Base-by-base conservation (phyloP, 2,113 vertebrate genomes). In the Phalacrocorax pelagicus region DNA sequence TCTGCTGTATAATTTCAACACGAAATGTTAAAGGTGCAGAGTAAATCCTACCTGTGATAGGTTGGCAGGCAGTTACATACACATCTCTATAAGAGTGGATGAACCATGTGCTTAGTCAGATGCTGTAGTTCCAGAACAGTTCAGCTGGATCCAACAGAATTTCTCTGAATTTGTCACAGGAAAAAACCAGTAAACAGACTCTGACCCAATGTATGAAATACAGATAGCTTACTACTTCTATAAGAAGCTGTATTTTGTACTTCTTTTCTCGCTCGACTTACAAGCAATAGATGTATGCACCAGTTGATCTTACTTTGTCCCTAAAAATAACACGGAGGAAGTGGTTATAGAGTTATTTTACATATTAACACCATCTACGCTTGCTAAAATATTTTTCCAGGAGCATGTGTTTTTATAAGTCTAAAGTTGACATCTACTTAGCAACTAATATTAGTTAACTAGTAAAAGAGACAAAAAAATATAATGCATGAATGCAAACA, bases 321-420 rank as follows among this genome's bases (percentile, higher is more conserved):
- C 85, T 87, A 91, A 95, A 95, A 93, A 67, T 94, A 84, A 78
- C 51, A 51, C 36, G 12, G 27, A 87, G 85, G 91, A 97, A 94
- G 92, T 94, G 88, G 91, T 90, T 96, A 61, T 47, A 82, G 44
- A 58, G 47, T 73, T 63, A 55, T 62, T 55, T 88, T 63, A 52
- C 6, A 16, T 82, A 55, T 36, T 94, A 44, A 32, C 61, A 86
- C 44, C 78, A 70, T 81, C 36, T 63, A 88, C 23, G 23, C 46
- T 83, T 73, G 51, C 42, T 78, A 44, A 88, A 86, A 55, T 90
- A 47, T 40, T 92, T 92, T 94, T 94, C 65, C 65, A 52, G 52
- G 59, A 78, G 15, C 23, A 11, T 52, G 8, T 52, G 18, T 58
- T 81, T 91, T 77, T 78, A 8, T 40, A 67, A 84, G 27, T 22